phyloP scores from a whole-genome alignment of 2,797 vertebrate genomes.

The Platyrinchus mystaceus region DNA sequence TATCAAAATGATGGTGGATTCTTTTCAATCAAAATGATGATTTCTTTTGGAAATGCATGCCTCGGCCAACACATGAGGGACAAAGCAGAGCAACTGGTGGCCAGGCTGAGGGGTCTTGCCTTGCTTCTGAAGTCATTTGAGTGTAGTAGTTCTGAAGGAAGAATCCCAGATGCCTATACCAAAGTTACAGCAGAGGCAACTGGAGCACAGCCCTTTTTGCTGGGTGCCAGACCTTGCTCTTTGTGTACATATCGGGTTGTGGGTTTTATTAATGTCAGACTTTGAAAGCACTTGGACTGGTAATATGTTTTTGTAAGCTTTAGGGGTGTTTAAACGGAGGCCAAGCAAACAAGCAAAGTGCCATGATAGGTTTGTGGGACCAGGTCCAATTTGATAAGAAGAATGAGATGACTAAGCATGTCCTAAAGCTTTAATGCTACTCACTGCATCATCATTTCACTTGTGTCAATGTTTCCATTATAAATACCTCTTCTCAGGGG shows the following conservation, averaged over 20 bases:
- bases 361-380: not conserved
- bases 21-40: too few relatives aligned
- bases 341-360: not conserved
- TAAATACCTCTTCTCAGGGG: constrained; percentile 49
- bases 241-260: not conserved
- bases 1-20: not conserved
- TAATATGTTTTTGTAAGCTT: not conserved
- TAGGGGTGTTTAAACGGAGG: not conserved
- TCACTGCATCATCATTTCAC: not conserved
- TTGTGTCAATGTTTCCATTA: constrained; percentile 52
- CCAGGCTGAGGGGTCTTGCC: not conserved
- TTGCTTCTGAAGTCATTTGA: not conserved
- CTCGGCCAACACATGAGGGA: not conserved
- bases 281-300: not conserved
- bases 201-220: not conserved
- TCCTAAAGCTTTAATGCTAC: constrained; percentile 3
- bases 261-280: not conserved
- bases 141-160: not conserved
- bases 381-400: constrained; percentile 4
- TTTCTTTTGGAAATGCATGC: not conserved
- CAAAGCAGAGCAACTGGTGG: not conserved
- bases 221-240: not conserved
- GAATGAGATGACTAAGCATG: constrained; percentile 20
- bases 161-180: not conserved
- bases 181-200: not conserved